Evolutionary conservation across 2,888 invertebrate genomes (phyloP).

Genomic region (Labia minor): DNA sequence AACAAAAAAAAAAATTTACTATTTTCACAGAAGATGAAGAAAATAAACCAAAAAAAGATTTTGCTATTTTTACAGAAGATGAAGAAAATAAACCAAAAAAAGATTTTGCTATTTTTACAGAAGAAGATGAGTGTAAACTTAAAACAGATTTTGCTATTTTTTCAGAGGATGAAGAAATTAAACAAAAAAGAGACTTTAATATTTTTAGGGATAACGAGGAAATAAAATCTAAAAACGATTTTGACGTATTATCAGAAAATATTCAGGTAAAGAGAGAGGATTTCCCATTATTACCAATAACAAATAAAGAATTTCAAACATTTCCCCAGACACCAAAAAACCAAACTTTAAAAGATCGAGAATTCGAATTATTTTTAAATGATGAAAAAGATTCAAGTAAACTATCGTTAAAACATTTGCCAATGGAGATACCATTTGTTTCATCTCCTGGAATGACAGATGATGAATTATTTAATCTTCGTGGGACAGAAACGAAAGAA

Average conservation of each 20-base stretch:
- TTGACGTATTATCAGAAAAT: no score
- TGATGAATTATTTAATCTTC: slow-evolving; percentile 3
- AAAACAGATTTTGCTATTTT: no score
- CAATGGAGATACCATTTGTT: slow-evolving; percentile 19
- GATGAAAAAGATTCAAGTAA: no score
- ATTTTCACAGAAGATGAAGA: background rate
- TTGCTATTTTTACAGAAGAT: background rate
- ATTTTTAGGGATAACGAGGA: background rate
- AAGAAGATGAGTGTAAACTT: background rate
- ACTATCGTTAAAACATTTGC: no score
- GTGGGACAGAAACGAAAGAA: slow-evolving; percentile 21
- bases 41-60: background rate
- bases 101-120: background rate
- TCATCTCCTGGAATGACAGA: slow-evolving; percentile 24
- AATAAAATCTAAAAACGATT: background rate
- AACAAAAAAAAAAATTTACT: background rate
- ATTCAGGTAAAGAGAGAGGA: no score
- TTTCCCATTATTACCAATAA: no score
- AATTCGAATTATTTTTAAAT: background rate
- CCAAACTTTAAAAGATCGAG: background rate
- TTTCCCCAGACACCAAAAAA: no score
- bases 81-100: background rate
- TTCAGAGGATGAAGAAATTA: no score
- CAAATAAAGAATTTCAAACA: no score
- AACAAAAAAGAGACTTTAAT: background rate